Evolutionary conservation across 2,888 invertebrate genomes (phyloP).

Genomic region (Lithophane ornitopus): DNA sequence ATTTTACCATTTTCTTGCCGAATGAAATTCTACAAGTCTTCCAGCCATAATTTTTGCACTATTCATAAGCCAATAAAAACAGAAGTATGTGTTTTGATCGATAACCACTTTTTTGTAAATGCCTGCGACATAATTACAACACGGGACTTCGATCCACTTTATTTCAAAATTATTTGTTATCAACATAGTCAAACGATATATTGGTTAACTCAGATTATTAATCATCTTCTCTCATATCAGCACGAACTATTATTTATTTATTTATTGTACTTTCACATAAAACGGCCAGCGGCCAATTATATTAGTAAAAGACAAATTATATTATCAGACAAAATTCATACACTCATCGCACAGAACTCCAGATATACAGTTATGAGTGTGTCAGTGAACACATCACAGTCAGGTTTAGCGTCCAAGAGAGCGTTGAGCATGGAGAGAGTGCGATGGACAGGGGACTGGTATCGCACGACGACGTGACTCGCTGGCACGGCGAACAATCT

Average conservation of each 20-base stretch:
- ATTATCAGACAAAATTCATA: neutral
- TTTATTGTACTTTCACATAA: neutral
- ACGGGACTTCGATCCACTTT: neutral
- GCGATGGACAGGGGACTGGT: neutral
- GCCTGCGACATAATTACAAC: neutral
- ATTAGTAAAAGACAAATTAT: neutral
- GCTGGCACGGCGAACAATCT: neutral
- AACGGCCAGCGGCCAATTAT: too few species aligned
- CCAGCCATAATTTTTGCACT: neutral
- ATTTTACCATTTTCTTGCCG: neutral
- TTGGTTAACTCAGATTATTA: neutral
- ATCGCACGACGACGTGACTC: too few species aligned
- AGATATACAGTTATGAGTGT: neutral
- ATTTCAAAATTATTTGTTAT: slow-evolving; percentile 2
- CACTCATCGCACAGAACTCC: neutral
- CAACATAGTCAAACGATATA: neutral
- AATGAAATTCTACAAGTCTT: neutral
- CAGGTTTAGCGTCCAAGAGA: neutral
- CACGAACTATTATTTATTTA: neutral
- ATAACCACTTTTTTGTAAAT: neutral
- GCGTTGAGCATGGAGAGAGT: neutral
- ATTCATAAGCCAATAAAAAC: neutral
- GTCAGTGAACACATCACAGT: neutral
- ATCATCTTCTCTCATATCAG: neutral
- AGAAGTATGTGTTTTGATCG: too few species aligned